Percentiles rank a stretch among this genome's conserved stretches.
phyloP scores from a whole-genome alignment of 2,888 invertebrate species.

The Resseliella maxima region DNA sequence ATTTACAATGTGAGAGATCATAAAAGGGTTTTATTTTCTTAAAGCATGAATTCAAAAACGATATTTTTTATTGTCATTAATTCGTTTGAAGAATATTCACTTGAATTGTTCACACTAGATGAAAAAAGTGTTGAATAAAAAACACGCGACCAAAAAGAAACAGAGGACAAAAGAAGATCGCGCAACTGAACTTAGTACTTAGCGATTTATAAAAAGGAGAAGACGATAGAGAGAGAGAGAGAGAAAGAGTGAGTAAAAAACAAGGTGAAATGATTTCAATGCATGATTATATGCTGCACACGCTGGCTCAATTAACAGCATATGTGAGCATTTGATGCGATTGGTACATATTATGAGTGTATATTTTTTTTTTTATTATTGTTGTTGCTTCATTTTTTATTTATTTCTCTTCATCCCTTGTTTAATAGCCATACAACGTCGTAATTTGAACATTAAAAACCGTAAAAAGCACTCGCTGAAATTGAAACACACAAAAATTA shows the following conservation, averaged over 20 bases:
- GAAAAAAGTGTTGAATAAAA: not conserved
- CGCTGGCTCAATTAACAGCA: slow-evolving; percentile 39
- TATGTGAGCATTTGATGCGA: slow-evolving; percentile 48
- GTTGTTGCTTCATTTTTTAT: not conserved
- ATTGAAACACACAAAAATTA: slow-evolving; percentile 48
- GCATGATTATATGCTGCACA: slow-evolving; percentile 32
- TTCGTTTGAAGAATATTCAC: not conserved
- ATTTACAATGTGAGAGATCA: slow-evolving; percentile 27
- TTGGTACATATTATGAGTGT: slow-evolving; percentile 23
- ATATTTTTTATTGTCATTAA: not conserved
- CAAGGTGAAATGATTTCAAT: slow-evolving; percentile 10
- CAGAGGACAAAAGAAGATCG: not conserved
- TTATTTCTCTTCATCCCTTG: not conserved
- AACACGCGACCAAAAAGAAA: not conserved
- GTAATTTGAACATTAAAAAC: slow-evolving; percentile 19
- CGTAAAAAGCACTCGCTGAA: slow-evolving; percentile 31
- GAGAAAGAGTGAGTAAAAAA: not conserved
- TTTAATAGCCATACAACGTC: not conserved
- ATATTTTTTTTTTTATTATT: not conserved
- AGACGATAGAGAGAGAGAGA: not conserved
- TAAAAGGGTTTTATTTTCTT: slow-evolving; percentile 6
- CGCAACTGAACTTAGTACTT: not conserved
- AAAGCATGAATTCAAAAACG: not conserved
- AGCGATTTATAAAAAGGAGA: not conserved
- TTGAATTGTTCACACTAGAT: slow-evolving; percentile 39